Conservation (phyloP, 2,888 invertebrate species). For the Aphelenchoides bicaudatus region DNA sequence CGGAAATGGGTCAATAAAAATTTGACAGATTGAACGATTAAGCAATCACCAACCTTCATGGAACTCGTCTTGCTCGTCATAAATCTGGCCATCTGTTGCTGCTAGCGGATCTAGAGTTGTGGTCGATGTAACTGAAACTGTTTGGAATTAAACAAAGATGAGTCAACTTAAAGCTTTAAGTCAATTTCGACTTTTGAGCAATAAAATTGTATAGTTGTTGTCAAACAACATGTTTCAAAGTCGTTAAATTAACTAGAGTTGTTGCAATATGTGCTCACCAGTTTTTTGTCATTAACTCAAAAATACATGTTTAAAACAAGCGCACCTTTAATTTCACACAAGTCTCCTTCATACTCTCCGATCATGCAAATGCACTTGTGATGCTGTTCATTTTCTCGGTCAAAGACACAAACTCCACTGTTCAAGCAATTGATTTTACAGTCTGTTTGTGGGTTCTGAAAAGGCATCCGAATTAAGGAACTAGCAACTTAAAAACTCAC, state of each 20-base stretch:
- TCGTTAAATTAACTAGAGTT: too few species aligned
- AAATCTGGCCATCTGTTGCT: constrained; percentile 2
- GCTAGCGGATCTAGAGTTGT: constrained; percentile 6
- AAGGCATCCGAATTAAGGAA: too few species aligned
- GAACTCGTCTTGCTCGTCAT: constrained; percentile 4
- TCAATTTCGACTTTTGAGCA: too few species aligned
- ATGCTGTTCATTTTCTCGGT: constrained; percentile 28
- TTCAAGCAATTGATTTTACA: constrained; percentile 36
- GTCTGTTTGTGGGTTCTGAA: constrained; percentile 24
- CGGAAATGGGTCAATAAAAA: too few species aligned
- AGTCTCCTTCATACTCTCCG: constrained; percentile 48
- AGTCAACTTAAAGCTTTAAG: too few species aligned
- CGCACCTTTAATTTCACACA: constrained; percentile 36
- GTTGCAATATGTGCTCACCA: too few species aligned
- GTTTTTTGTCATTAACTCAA: background rate
- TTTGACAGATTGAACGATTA: too few species aligned
- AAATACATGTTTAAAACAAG: background rate
- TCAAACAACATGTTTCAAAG: too few species aligned
- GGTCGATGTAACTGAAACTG: constrained; percentile 8
- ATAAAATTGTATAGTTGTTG: too few species aligned
- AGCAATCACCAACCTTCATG: background rate
- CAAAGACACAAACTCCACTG: constrained; percentile 44
- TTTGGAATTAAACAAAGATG: too few species aligned
- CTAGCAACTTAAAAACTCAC: too few species aligned
- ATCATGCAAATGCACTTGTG: constrained; percentile 54